These are phyloP conservation scores for Xiphophorus birchmanni DNA, from an alignment of 2,797 vertebrate species.

Conservation along the genomic window DNA sequence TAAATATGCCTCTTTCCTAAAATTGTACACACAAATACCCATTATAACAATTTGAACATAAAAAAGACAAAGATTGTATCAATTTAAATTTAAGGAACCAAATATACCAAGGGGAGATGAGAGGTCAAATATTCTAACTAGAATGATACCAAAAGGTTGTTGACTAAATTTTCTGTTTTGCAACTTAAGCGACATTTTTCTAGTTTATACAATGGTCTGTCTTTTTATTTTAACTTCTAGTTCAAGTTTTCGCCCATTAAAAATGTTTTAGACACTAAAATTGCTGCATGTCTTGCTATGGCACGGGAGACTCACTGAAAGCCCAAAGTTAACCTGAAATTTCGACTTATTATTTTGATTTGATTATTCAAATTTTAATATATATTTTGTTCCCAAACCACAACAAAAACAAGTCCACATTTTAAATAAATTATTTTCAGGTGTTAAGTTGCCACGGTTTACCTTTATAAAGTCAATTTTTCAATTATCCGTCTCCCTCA, in stretches of 20 bases:
- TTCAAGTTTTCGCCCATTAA: background rate
- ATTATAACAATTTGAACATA: no score
- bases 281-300: background rate
- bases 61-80: background rate
- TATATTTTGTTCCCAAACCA: background rate
- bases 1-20: no score
- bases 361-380: background rate
- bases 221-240: background rate
- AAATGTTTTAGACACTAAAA: background rate
- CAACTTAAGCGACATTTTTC: background rate
- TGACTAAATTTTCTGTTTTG: background rate
- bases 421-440: constrained; percentile 20
- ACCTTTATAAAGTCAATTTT: constrained; percentile 24
- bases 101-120: background rate
- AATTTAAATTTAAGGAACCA: background rate
- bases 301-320: background rate
- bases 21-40: no score
- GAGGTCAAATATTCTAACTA: background rate
- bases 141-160: background rate
- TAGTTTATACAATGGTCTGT: background rate
- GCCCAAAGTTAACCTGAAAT: background rate
- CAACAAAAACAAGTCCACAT: constrained; percentile 5
- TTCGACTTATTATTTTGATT: background rate
- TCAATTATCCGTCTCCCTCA: constrained; percentile 18
- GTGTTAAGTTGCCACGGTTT: constrained; percentile 3